phyloP scores from a whole-genome alignment of 2,113 vertebrate genomes.

The Ameiurus melas region DNA sequence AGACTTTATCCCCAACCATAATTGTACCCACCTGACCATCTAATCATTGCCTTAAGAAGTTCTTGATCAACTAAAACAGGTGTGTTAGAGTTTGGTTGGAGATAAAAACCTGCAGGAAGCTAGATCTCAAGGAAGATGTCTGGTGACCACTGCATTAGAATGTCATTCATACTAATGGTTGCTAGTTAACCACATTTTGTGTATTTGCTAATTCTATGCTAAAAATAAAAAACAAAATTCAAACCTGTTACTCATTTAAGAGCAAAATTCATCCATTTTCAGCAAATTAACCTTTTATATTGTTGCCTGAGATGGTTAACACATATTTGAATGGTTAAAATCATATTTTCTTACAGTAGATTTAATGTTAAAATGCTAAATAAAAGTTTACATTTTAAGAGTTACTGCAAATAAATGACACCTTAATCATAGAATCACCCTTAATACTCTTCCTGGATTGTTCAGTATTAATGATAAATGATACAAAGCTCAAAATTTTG shows the following conservation, averaged over 20 bases:
- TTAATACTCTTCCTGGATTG: neutral
- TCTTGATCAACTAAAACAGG: no score
- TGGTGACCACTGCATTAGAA: no score
- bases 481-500: constrained; percentile 6
- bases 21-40: no score
- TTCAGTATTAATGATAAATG: neutral
- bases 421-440: neutral
- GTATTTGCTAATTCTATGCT: neutral
- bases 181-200: neutral
- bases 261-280: neutral
- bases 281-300: neutral
- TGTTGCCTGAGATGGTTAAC: neutral
- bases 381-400: neutral
- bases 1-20: no score
- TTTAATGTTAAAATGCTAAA: neutral
- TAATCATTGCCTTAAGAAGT: no score
- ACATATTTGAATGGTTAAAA: neutral
- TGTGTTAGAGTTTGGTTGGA: no score
- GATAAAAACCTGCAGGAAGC: no score
- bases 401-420: neutral
- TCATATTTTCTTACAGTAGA: neutral
- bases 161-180: neutral
- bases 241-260: neutral
- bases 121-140: no score
- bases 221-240: neutral